Evolutionary conservation across 2,888 invertebrate species (phyloP).

Genomic region (Darwinula stevensoni): DNA sequence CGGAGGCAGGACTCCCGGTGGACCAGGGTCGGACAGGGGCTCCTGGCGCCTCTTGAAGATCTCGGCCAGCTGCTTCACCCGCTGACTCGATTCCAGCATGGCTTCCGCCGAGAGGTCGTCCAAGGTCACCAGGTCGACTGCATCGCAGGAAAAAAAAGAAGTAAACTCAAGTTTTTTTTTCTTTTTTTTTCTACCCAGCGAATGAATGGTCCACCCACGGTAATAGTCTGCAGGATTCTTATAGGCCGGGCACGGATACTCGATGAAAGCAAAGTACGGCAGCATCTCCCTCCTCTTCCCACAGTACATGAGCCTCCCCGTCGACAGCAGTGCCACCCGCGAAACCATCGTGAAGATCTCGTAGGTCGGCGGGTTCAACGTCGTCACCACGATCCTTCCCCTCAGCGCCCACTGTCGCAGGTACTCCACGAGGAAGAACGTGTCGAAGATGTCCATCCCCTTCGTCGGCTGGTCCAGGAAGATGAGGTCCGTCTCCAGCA

Average conservation of each 20-base stretch:
- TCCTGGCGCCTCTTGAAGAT: slow-evolving; percentile 37
- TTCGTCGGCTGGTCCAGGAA: slow-evolving; percentile 62
- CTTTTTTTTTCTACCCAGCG: background rate
- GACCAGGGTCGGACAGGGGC: slow-evolving; percentile 34
- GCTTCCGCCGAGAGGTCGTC: slow-evolving; percentile 81
- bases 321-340: slow-evolving; percentile 53
- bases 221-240: slow-evolving; percentile 93
- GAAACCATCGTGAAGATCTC: slow-evolving; percentile 83
- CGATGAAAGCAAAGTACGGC: slow-evolving; percentile 62
- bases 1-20: slow-evolving; percentile 41
- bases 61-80: slow-evolving; percentile 64
- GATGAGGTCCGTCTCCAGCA: slow-evolving; percentile 48
- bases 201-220: slow-evolving; percentile 14
- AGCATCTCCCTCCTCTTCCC: slow-evolving; percentile 66
- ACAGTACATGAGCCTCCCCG: slow-evolving; percentile 68
- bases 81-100: slow-evolving; percentile 70
- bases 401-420: slow-evolving; percentile 57
- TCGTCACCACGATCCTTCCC: slow-evolving; percentile 48
- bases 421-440: slow-evolving; percentile 79
- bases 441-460: slow-evolving; percentile 80
- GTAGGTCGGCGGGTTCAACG: slow-evolving; percentile 74
- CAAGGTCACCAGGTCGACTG: slow-evolving; percentile 73
- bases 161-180: background rate
- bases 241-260: slow-evolving; percentile 82
- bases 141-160: slow-evolving; percentile 11